Conservation (phyloP, 2,113 vertebrate species). For the Paratilapia polleni region DNA sequence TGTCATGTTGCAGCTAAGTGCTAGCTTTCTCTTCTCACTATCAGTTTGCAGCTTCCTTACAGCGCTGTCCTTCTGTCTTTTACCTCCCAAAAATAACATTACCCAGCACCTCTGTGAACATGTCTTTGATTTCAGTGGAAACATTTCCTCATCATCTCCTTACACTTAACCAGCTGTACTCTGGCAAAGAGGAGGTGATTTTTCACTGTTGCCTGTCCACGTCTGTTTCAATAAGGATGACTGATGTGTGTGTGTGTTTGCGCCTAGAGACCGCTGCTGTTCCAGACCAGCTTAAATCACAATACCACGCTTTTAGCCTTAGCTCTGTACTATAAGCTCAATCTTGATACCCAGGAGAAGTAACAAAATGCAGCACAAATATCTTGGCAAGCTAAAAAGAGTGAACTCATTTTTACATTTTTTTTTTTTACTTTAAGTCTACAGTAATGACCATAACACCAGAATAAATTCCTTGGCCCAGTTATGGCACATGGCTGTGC, state of each 20-base stretch:
- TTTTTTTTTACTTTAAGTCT: conserved; percentile 1
- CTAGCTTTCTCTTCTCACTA: background rate
- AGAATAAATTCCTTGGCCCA: conserved; percentile 14
- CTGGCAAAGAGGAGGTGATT: conserved; percentile 16
- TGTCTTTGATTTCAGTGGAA: conserved; percentile 30
- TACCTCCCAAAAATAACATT: background rate
- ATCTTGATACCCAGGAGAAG: conserved; percentile 6
- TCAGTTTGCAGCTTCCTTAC: background rate
- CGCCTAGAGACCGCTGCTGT: conserved; percentile 35
- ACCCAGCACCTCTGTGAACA: background rate
- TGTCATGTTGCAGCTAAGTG: background rate
- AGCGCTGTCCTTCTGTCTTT: background rate
- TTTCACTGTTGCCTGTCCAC: conserved; percentile 44
- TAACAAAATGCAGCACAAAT: conserved; percentile 2
- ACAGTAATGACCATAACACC: conserved; percentile 18
- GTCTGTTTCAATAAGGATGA: conserved; percentile 45
- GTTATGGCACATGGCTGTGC: background rate
- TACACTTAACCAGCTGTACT: conserved; percentile 24
- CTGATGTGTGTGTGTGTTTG: conserved; percentile 51
- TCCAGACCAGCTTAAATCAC: conserved; percentile 36
- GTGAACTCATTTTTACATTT: conserved; percentile 28
- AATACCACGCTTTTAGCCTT: background rate
- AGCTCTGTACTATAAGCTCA: background rate
- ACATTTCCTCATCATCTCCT: conserved; percentile 30
- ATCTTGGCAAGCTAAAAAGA: background rate